Conservation (phyloP, 2,113 vertebrate species). For the Mugil cephalus region DNA sequence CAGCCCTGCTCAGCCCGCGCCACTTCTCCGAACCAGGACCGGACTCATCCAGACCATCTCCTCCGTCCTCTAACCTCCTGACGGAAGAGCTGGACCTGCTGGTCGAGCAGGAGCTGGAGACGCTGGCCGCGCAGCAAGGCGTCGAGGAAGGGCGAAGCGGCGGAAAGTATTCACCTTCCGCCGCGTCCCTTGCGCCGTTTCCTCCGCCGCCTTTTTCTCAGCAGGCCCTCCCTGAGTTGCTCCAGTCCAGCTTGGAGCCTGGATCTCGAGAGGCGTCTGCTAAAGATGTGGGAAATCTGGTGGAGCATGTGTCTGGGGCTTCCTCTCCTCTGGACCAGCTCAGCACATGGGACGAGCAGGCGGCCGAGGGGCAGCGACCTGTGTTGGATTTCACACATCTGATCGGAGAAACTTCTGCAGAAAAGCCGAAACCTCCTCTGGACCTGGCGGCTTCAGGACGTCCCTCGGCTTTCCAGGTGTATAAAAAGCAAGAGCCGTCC, state of each 20-base stretch:
- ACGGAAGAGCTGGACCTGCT: slow-evolving; percentile 88
- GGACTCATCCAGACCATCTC: slow-evolving; percentile 23
- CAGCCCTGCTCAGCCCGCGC: slow-evolving; percentile 70
- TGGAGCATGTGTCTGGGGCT: slow-evolving; percentile 16
- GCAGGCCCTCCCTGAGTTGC: slow-evolving; percentile 67
- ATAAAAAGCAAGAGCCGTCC: slow-evolving; percentile 71
- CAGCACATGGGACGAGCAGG: slow-evolving; percentile 35
- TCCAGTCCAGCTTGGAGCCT: slow-evolving; percentile 65
- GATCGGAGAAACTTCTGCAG: slow-evolving; percentile 24
- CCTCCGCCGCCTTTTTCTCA: slow-evolving; percentile 41
- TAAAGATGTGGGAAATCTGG: not conserved
- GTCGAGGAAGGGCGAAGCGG: not conserved
- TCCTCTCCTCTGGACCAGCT: slow-evolving; percentile 49
- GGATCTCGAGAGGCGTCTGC: slow-evolving; percentile 16
- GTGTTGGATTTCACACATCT: slow-evolving; percentile 75
- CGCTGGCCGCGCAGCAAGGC: slow-evolving; percentile 37
- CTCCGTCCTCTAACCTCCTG: slow-evolving; percentile 46
- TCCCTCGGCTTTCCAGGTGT: slow-evolving; percentile 83
- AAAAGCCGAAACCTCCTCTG: slow-evolving; percentile 49
- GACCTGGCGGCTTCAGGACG: slow-evolving; percentile 65
- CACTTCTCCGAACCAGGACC: slow-evolving; percentile 51
- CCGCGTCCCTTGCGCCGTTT: slow-evolving; percentile 31
- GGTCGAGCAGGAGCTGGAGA: slow-evolving; percentile 86
- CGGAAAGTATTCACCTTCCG: slow-evolving; percentile 24
- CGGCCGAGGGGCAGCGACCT: not conserved